Evolutionary conservation across 2,797 vertebrate genomes (phyloP).

Genomic region (Pterois miles): DNA sequence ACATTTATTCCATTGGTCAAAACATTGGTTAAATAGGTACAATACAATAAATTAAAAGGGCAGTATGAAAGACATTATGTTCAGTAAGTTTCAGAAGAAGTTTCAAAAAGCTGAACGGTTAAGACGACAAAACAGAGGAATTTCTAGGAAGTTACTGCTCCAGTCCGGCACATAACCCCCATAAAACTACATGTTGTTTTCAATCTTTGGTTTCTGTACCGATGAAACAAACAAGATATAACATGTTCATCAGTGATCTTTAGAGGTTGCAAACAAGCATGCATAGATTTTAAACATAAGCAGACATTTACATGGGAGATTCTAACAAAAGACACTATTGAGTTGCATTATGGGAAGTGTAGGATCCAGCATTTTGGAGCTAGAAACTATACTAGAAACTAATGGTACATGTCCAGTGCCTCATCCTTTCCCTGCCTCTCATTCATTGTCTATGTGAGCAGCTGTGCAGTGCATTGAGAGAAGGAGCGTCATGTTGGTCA

Average conservation of each 20-base stretch:
- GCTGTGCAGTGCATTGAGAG: too few species aligned
- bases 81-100: too few species aligned
- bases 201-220: background rate
- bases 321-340: background rate
- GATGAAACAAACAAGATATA: background rate
- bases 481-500: accelerated
- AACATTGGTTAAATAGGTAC: too few species aligned
- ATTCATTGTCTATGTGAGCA: too few species aligned
- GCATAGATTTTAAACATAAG: background rate
- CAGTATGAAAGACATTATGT: too few species aligned
- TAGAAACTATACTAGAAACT: background rate
- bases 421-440: too few species aligned
- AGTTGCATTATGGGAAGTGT: background rate
- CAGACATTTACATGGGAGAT: background rate
- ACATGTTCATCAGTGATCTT: background rate
- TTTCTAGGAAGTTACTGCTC: background rate
- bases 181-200: background rate
- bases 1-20: too few species aligned
- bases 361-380: background rate
- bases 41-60: too few species aligned
- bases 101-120: background rate
- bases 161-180: background rate
- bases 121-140: background rate
- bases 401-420: too few species aligned
- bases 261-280: background rate